Evolutionary conservation across 37 sponge, comb jelly and placozoan species (phyloP), one percentile per base, ranked within the genome.

Genomic region (Theonella swinhoei): DNA sequence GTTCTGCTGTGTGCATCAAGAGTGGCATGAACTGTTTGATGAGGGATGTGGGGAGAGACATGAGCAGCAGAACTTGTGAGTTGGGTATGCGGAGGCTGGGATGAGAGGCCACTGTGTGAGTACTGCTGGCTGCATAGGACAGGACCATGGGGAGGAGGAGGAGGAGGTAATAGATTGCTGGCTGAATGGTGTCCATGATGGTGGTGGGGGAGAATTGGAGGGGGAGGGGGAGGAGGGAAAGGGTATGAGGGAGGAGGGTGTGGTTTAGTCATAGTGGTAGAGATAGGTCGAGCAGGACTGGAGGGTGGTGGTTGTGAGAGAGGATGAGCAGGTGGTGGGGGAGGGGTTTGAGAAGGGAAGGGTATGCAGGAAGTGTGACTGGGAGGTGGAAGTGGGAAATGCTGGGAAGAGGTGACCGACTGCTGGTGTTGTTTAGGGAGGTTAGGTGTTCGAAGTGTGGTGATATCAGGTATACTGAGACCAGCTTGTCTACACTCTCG

Each of bases 401-500:
- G 67, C 17, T 0, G 68, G 59, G 66, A 68, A 38, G 7, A 4
- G 78, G 38, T 9, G n/a, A 60, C 24, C 40, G 60, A 26, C 7
- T 65, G 32, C 42, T 34, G 19, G 47, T 1, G 69, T 11, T 26
- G 28, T 29, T 26, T 14, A n/a, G n/a, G n/a, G n/a, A n/a, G n/a
- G n/a, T n/a, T n/a, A 38, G 41, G 36, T 36, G 36, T 72, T 38
- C 14, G 54, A 47, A 47, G 54, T 47, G 54, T 33, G 14, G 73
- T 24, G 32, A 41, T 26, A 3, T 70, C 37, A 37, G 87, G 61
- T 22, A 81, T 72, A 4, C 41, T 76, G 32, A 80, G 38, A 32
- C 90, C 86, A 20, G 86, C 77, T 30, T 34, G 41, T 61, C 85
- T 74, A 35, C 86, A 85, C 70, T 81, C 77, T 23, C 62, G 66